A percentile compares a stretch with the other conserved stretches of the same genome.
phyloP scores from a whole-genome alignment of 2,888 invertebrate species.

The Argyresthia goedartella region DNA sequence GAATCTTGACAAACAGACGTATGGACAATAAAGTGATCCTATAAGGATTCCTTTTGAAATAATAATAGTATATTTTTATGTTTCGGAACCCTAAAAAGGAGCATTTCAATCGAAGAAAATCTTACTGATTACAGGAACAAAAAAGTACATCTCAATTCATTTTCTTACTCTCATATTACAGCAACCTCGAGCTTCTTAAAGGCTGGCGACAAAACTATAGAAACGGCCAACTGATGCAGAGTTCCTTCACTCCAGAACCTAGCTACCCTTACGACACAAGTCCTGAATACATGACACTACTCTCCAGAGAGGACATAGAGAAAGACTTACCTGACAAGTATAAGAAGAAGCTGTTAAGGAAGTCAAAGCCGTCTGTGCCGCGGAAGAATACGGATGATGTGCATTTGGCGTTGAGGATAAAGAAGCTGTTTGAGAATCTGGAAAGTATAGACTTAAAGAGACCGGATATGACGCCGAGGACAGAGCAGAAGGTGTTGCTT shows the following conservation, averaged over 20 bases:
- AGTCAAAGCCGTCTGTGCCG: conserved; percentile 18
- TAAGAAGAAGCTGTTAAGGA: conserved; percentile 31
- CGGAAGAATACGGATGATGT: conserved; percentile 42
- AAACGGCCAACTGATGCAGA: conserved; percentile 25
- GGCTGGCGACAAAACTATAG: conserved; percentile 66
- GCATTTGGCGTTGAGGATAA: conserved; percentile 53
- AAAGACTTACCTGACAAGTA: conserved; percentile 60
- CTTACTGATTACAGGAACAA: not conserved
- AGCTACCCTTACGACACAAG: conserved; percentile 68
- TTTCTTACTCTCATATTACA: conserved; percentile 23
- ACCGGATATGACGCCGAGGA: conserved; percentile 54
- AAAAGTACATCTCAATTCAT: not conserved
- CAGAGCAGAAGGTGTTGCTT: conserved; percentile 63
- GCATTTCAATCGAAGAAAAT: too few relatives aligned
- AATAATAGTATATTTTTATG: too few relatives aligned
- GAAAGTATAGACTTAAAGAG: conserved; percentile 48
- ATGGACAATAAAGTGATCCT: too few relatives aligned
- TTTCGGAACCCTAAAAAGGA: too few relatives aligned
- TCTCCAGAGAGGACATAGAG: conserved; percentile 58
- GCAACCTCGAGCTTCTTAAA: conserved; percentile 51
- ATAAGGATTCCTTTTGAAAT: too few relatives aligned
- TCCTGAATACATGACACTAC: conserved; percentile 62
- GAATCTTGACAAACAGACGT: too few relatives aligned
- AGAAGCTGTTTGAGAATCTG: conserved; percentile 50
- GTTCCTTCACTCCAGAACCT: conserved; percentile 24